A percentile compares a stretch with the other conserved stretches of the same genome.
phyloP scores from a whole-genome alignment of 2,113 vertebrate species.

The Hyaena hyaena region DNA sequence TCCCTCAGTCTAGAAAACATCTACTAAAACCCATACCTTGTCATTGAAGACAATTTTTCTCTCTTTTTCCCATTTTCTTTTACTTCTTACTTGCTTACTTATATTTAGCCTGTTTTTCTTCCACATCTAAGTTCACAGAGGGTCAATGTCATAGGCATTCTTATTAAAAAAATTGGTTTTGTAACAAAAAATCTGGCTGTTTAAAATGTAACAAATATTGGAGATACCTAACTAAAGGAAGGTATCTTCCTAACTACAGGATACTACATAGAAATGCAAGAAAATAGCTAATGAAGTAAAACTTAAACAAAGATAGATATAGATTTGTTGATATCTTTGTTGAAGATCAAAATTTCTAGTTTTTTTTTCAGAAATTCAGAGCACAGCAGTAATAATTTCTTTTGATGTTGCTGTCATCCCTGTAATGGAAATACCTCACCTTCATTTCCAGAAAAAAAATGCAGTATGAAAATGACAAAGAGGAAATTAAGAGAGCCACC shows the following conservation, averaged over 20 bases:
- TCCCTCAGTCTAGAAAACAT: neutral
- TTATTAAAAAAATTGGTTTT: neutral
- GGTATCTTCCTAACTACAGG: too few species aligned
- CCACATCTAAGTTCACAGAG: neutral
- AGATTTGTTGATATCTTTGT: neutral
- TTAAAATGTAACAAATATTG: neutral
- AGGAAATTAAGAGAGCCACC: neutral
- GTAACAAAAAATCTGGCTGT: neutral
- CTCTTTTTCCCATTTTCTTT: neutral
- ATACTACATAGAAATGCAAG: neutral
- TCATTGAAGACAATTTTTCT: neutral
- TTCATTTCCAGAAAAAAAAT: neutral
- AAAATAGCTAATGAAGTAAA: neutral
- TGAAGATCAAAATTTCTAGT: neutral
- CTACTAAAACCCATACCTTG: neutral
- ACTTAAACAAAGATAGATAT: neutral
- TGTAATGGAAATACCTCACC: neutral
- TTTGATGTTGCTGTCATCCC: neutral
- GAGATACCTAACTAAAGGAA: neutral
- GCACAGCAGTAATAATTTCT: neutral
- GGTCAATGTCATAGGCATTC: neutral
- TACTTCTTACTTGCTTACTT: neutral
- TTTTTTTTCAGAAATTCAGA: constrained; percentile 16
- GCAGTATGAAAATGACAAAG: neutral
- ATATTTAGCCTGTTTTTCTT: neutral